Evolutionary conservation across 2,797 vertebrate species (phyloP).

Genomic region (Hoplostethus mediterraneus): DNA sequence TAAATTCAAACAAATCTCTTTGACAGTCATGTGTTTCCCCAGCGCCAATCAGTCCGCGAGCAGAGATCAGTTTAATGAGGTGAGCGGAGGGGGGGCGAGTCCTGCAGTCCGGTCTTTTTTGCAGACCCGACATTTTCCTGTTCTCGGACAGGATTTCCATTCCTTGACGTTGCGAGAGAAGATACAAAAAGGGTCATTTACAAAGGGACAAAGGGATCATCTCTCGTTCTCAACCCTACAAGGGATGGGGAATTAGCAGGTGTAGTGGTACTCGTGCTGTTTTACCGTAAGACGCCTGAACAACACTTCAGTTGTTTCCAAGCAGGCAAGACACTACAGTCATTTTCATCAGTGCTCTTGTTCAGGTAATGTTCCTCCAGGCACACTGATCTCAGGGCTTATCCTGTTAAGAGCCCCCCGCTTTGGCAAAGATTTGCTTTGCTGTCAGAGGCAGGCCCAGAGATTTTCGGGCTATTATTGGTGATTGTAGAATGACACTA

Average conservation of each 20-base stretch:
- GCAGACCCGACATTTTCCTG: constrained; percentile 10
- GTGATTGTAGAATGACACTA: constrained; percentile 74
- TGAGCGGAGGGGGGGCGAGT: constrained; percentile 4
- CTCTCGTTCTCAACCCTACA: constrained; percentile 39
- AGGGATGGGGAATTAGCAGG: constrained; percentile 59
- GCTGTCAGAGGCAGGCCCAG: constrained; percentile 48
- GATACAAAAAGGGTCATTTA: constrained; percentile 64
- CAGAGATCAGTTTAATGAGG: constrained; percentile 29
- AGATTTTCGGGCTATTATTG: constrained; percentile 51
- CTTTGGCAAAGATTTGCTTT: constrained; percentile 38
- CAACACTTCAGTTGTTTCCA: constrained; percentile 69
- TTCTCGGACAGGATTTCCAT: constrained; percentile 33
- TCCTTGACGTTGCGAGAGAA: constrained; percentile 24
- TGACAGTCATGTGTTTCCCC: constrained; percentile 15
- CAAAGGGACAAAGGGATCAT: constrained; percentile 67
- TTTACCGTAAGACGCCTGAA: constrained; percentile 58
- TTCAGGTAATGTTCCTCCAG: constrained; percentile 74
- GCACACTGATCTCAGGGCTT: constrained; percentile 73
- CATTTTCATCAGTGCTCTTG: constrained; percentile 81
- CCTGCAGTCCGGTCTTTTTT: not conserved
- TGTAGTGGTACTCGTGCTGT: constrained; percentile 58
- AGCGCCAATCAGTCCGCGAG: constrained; percentile 25
- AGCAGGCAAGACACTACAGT: constrained; percentile 58
- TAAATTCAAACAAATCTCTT: constrained; percentile 30
- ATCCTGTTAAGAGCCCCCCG: constrained; percentile 76